Conservation (phyloP, 2,888 invertebrate species). For the Coelinius sp. region DNA sequence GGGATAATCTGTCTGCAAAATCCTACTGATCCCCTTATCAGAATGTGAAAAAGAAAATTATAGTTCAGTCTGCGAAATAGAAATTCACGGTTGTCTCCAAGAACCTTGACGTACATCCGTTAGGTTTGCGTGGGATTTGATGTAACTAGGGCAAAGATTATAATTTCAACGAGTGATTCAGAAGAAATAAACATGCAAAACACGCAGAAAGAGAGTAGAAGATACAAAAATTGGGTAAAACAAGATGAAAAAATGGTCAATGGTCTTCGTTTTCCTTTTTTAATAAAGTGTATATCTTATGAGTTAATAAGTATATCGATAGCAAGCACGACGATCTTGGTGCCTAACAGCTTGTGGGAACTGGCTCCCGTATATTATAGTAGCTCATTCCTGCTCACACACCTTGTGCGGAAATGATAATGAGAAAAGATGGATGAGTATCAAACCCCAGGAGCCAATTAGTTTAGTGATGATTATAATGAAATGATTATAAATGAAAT, state of each 20-base stretch:
- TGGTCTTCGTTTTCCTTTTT: neutral
- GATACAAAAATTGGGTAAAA: neutral
- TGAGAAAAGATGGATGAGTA: constrained; percentile 3
- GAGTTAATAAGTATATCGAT: constrained; percentile 50
- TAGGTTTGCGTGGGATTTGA: constrained; percentile 12
- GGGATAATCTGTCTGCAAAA: neutral
- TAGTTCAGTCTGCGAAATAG: neutral
- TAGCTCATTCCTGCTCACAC: neutral
- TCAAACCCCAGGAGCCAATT: too few species aligned
- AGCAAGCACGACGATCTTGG: constrained; percentile 43
- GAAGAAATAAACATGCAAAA: neutral
- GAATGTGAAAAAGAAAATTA: neutral
- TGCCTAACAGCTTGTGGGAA: neutral
- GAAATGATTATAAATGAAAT: too few species aligned
- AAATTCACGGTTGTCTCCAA: neutral
- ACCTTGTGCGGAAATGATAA: neutral
- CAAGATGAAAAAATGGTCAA: constrained; percentile 24
- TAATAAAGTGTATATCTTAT: constrained; percentile 33
- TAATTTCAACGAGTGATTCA: neutral
- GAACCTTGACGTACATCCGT: neutral
- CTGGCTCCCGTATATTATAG: neutral
- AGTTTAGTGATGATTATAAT: too few species aligned
- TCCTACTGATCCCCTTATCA: neutral
- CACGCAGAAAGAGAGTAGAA: neutral
- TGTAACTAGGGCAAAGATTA: constrained; percentile 7